Percentiles rank a stretch among this genome's conserved stretches.
phyloP scores from a whole-genome alignment of 2,113 vertebrate genomes.

The Stegastes partitus region DNA sequence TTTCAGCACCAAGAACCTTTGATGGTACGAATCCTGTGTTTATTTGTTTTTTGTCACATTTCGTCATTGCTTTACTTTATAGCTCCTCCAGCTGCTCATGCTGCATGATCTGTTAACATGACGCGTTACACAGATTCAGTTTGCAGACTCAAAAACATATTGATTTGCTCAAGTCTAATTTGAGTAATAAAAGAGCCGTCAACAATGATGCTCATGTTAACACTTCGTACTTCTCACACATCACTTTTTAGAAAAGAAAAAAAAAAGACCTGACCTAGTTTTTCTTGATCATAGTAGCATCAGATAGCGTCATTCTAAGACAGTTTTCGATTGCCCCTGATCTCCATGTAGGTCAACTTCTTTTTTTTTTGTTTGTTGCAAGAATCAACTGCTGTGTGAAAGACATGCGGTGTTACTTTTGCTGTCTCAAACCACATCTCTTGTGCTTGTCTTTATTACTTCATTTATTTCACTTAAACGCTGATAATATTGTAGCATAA shows the following conservation, averaged over 20 bases:
- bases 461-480: not conserved
- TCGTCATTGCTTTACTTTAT: too few species aligned
- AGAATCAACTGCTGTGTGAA: not conserved
- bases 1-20: too few species aligned
- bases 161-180: not conserved
- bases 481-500: too few species aligned
- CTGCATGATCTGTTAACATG: too few species aligned
- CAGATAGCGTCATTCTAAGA: constrained; percentile 24
- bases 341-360: constrained; percentile 47
- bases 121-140: too few species aligned
- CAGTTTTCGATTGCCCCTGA: not conserved
- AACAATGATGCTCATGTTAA: not conserved
- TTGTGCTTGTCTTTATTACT: too few species aligned
- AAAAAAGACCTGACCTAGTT: constrained; percentile 43
- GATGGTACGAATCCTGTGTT: too few species aligned
- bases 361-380: constrained; percentile 1
- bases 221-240: too few species aligned
- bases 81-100: too few species aligned
- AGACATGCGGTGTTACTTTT: not conserved
- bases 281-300: constrained; percentile 19
- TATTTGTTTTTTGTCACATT: not conserved
- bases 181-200: not conserved
- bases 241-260: constrained; percentile 17
- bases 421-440: too few species aligned
- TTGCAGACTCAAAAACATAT: too few species aligned